Evolutionary conservation across 37 sponge, comb jelly and placozoan species (phyloP).

Genomic region (Ianthella basta): DNA sequence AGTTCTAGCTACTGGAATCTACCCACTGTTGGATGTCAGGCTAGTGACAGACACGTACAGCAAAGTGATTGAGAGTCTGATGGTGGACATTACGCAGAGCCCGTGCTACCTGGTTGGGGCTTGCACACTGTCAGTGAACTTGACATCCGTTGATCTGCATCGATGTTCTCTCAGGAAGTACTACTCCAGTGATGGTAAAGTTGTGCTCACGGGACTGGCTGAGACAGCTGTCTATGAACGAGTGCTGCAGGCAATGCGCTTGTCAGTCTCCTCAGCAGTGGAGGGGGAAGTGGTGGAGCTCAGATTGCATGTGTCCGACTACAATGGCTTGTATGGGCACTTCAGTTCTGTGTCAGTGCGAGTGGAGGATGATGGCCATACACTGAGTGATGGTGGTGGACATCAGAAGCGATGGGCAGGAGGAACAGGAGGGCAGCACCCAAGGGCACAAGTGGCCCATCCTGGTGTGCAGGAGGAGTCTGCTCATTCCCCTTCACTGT

Average conservation of each 20-base stretch:
- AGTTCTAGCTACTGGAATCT: neutral
- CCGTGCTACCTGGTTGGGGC: neutral
- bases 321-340: neutral
- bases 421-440: neutral
- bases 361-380: too few relatives aligned
- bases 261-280: neutral
- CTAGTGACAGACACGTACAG: neutral
- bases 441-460: too few relatives aligned
- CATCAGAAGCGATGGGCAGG: neutral
- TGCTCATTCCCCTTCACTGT: too few relatives aligned
- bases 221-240: neutral
- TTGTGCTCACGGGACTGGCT: neutral
- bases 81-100: slow-evolving; percentile 7
- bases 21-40: neutral
- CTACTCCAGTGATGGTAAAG: neutral
- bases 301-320: neutral
- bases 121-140: neutral
- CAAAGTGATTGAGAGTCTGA: neutral
- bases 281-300: neutral
- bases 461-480: too few relatives aligned
- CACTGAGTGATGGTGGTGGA: too few relatives aligned
- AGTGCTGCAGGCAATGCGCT: neutral
- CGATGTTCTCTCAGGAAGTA: slow-evolving; percentile 13
- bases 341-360: neutral
- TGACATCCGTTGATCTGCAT: slow-evolving; percentile 23